Evolutionary conservation across 2,888 invertebrate genomes (phyloP), one percentile per base, ranked within the genome.

Genomic region (Volucella zonaria): DNA sequence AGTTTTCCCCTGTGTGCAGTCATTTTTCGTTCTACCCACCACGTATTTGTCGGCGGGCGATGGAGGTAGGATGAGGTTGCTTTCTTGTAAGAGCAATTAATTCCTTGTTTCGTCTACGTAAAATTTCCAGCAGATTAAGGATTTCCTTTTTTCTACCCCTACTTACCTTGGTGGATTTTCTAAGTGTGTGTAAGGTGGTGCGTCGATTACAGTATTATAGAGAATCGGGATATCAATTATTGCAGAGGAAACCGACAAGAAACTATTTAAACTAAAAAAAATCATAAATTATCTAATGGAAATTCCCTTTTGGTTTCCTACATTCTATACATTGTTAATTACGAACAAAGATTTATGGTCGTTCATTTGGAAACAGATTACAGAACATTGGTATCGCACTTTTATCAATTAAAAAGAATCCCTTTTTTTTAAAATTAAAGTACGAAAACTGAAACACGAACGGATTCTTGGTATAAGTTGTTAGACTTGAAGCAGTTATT

Each of bases 281-380:
- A 42, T n/a, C 40, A 52, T 23, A 64, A 18, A 23, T 0, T 31
- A 31, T 31, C 4, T 31, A 14, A 15, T 14, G 18, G 11, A 14
- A 51, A 51, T 64, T 51, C 43, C 14, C 11, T 59, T 66, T 15
- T 45, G 4, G 10, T 42, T 49, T 23, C 10, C 10, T 23, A 52
- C 66, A 49, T 64, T 45, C 49, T 54, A 61, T 42, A n/a, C n/a
- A 47, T 12, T 38, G 59, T 58, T 82, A 76, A 82, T 82, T 82
- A 82, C 66, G 47, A 71, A 15, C n/a, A 23, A 40, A 51, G 76
- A 82, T 76, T 82, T 82, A 76, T 82, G 47, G 64, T 81, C 64
- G 59, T 70, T 81, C 68, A 43, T 76, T 81, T 66, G 59, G 52
- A 66, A 45, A 38, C 0, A 12, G 40, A 58, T 70, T 49, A 40